Percentiles rank a stretch among this genome's conserved stretches.
Conservation (phyloP, 2,888 invertebrate species). For the Leptinotarsa haldemani region DNA sequence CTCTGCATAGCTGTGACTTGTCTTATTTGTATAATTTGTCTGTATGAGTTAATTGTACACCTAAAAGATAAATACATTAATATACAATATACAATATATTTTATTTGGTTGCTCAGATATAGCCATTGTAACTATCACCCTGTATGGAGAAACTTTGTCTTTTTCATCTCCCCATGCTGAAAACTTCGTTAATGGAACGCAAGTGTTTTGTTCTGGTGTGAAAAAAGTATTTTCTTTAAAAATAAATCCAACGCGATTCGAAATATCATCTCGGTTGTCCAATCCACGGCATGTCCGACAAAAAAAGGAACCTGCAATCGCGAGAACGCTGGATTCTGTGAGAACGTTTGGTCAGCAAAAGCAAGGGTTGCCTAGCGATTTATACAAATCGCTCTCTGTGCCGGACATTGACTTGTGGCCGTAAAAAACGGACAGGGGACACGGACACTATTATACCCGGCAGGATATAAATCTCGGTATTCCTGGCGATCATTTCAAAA, state of each 20-base stretch:
- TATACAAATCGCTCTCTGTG: constrained; percentile 60
- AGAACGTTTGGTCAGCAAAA: constrained; percentile 53
- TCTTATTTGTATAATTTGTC: no score
- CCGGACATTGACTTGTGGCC: constrained; percentile 62
- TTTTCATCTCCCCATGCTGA: no score
- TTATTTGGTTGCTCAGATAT: no score
- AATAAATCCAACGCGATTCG: constrained; percentile 55
- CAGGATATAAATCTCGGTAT: constrained; percentile 56
- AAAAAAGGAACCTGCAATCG: constrained; percentile 10
- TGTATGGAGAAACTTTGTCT: no score
- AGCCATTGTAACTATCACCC: no score
- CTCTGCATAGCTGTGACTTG: no score
- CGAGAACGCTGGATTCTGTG: neutral
- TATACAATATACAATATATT: no score
- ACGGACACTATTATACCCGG: constrained; percentile 59
- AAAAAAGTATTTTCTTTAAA: no score
- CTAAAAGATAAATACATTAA: no score
- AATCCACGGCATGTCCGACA: constrained; percentile 26
- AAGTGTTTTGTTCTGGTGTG: no score
- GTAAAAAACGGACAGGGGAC: constrained; percentile 55
- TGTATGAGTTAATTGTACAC: no score
- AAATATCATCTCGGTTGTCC: constrained; percentile 51
- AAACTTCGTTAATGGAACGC: no score
- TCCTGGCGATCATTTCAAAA: constrained; percentile 47
- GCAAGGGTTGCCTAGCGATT: constrained; percentile 60